These are phyloP conservation scores for Trissoscelio sp. DNA, from an alignment of 2,888 invertebrate species.

Conservation along the genomic window DNA sequence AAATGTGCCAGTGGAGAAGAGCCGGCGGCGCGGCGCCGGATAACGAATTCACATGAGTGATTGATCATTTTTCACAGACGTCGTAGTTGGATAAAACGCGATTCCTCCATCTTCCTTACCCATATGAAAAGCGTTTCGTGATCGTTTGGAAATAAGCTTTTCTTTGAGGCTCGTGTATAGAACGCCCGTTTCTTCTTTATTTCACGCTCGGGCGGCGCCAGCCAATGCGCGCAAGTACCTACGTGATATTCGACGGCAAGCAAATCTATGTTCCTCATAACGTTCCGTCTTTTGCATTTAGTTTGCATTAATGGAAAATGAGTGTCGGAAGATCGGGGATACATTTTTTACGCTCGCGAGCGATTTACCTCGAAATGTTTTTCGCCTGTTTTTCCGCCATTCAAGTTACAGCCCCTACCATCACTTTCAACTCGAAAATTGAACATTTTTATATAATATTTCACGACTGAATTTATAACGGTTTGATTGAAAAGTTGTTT, in stretches of 20 bases:
- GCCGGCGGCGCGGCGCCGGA: slow-evolving; percentile 47
- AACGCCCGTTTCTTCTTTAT: slow-evolving; percentile 76
- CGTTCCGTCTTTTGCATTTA: slow-evolving; percentile 55
- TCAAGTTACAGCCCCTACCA: not conserved
- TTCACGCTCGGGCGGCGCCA: slow-evolving; percentile 75
- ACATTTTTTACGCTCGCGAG: slow-evolving; percentile 18
- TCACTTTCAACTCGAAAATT: slow-evolving; percentile 5
- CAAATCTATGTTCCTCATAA: slow-evolving; percentile 60
- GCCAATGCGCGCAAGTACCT: slow-evolving; percentile 54
- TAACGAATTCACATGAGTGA: slow-evolving; percentile 66
- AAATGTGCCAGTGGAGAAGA: slow-evolving; percentile 39
- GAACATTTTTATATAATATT: slow-evolving; percentile 15
- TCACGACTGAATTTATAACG: not conserved
- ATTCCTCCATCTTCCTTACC: slow-evolving; percentile 77
- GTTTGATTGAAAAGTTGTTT: slow-evolving; percentile 9
- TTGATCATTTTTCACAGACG: slow-evolving; percentile 76
- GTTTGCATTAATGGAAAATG: slow-evolving; percentile 49
- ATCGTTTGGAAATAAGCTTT: slow-evolving; percentile 81
- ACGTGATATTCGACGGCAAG: slow-evolving; percentile 56
- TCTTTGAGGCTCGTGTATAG: slow-evolving; percentile 79
- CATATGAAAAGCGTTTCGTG: slow-evolving; percentile 79
- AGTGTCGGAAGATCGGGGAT: slow-evolving; percentile 25
- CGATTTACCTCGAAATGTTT: slow-evolving; percentile 10
- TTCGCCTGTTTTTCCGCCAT: slow-evolving; percentile 1
- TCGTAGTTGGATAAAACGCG: slow-evolving; percentile 76